Base-by-base conservation (phyloP, 2,888 invertebrate species). In the Catocala sponsa region DNA sequence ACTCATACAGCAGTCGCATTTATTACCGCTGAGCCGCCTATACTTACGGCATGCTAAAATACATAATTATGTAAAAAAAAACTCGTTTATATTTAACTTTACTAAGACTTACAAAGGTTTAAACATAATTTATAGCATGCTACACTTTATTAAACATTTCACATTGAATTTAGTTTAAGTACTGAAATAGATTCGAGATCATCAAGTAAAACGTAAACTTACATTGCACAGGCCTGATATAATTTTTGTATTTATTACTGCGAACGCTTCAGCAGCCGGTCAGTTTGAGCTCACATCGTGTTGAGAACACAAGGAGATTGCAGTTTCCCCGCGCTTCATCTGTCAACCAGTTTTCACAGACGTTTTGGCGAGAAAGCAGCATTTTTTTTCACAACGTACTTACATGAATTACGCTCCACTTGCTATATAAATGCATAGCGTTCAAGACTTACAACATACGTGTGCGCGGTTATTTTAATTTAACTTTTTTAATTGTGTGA, bases 201-300 rank as follows among this genome's bases (percentile, higher is more conserved):
- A 7, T 38, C 35, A 38, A 38, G 35, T 38, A 38, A 10, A 42
- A 35, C 2, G 50, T 13, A 38, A 32, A 41, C 35, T 38, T 6
- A 7, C 9, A 38, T n/a, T 38, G 33, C 32, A 13, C 6, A 35
- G 49, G 49, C 49, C 32, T 52, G 43, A 15, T 43, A 52, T 12
- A 57, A 51, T 54, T 72, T 70, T 69, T 72, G 77, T 84, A 84
- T 84, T 86, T 88, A 90, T 85, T 86, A 79, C 74, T 82, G 73
- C 76, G 79, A 82, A 71, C 76, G 70, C 75, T 83, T 80, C 77
- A 80, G 79, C 73, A 71, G 70, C 71, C 72, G 74, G 84, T 67
- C 78, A 76, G 79, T 76, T 72, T 86, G 9, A 87, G 83, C 86
- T 69, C 62, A 76, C 77, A 57, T 69, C 80, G 75, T 76, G 73